Evolutionary conservation across 2,113 vertebrate species (phyloP).

Genomic region (Martes martes): DNA sequence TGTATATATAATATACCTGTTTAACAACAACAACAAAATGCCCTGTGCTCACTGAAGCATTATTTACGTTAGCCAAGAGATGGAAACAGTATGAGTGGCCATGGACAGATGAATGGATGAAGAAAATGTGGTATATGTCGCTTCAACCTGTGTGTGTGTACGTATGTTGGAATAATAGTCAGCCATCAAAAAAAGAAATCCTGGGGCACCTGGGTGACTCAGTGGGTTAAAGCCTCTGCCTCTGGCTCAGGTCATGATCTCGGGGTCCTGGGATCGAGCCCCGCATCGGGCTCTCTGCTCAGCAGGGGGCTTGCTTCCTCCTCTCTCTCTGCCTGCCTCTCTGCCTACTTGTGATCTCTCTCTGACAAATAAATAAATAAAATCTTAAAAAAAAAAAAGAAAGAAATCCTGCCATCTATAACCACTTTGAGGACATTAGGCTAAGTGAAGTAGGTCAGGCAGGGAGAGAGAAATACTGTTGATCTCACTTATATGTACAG

Average conservation of each 20-base stretch:
- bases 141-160: background rate
- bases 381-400: background rate
- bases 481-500: background rate
- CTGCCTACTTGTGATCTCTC: too few relatives aligned
- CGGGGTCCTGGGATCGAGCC: too few relatives aligned
- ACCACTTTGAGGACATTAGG: background rate
- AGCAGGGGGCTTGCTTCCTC: too few relatives aligned
- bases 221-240: too few relatives aligned
- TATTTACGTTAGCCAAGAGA: background rate
- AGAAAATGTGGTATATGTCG: background rate
- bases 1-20: constrained; percentile 35
- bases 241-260: too few relatives aligned
- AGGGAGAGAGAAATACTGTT: background rate
- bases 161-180: background rate
- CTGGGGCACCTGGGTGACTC: background rate
- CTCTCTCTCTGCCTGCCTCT: too few relatives aligned
- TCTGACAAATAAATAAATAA: too few relatives aligned
- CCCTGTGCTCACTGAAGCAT: background rate
- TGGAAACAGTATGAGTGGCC: background rate
- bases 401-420: background rate
- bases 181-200: background rate
- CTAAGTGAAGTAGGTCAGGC: background rate
- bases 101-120: background rate
- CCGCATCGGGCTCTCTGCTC: too few relatives aligned
- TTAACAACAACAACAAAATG: background rate